Evolutionary conservation across 2,888 invertebrate species (phyloP), one percentile per base, ranked within the genome.

Genomic region (Piscicola geometra): DNA sequence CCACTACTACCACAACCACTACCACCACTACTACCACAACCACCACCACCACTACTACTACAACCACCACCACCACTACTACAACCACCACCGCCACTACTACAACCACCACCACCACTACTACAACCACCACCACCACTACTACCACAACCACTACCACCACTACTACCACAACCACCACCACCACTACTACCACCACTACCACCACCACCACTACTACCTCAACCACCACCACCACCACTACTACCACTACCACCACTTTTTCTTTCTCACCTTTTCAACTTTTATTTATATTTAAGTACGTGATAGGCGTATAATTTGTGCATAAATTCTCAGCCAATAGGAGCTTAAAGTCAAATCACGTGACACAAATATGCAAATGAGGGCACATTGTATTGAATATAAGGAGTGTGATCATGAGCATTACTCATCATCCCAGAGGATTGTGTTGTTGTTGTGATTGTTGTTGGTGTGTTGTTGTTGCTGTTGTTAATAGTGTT

Each of bases 291-390:
- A 56, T 56, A 25, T 56, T 56, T 56, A 56, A 56, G 60, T 56
- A 56, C 60, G n/a, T n/a, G 25, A 5, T 18, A 5, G 21, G 3
- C 3, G 60, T 56, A 56, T 56, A 56, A 56, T 56, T 56, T n/a
- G 60, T 3, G 5, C 60, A 56, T 56, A 56, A 56, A 56, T 56
- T 56, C n/a, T 18, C 60, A 56, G 60, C 60, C 60, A 56, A 56
- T 56, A 56, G 60, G 3, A 56, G 60, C 60, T 56, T 56, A 56
- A 56, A 56, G 60, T 56, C 60, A 21, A 9, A 56, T 56, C 60
- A 56, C n/a, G 60, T 56, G 60, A 56, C 60, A 21, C 9, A 56
- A 56, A 56, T 56, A 56, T 56, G 60, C 60, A 56, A 56, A 56
- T 56, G 60, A 56, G 25, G 60, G n/a, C 3, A n/a, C 60, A 56